phyloP scores from a whole-genome alignment of 1,140 invertebrate species.

The Lepidurus couesii region DNA sequence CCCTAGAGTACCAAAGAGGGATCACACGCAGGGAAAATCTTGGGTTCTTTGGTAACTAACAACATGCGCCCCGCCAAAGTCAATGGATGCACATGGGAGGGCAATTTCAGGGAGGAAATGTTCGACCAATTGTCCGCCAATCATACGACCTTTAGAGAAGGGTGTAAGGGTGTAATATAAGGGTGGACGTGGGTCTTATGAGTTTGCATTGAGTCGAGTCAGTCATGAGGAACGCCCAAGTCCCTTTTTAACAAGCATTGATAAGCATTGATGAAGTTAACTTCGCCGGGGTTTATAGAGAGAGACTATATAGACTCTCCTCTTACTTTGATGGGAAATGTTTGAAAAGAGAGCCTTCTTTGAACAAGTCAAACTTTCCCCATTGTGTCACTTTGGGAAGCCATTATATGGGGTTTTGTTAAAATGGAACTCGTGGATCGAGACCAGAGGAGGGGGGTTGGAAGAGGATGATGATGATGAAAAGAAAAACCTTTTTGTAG shows the following conservation, averaged over 20 bases:
- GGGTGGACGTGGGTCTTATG: neutral
- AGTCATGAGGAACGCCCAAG: slow-evolving; percentile 3
- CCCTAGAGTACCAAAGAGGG: neutral
- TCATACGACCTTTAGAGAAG: slow-evolving; percentile 18
- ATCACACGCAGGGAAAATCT: neutral
- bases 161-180: neutral
- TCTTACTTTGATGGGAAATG: neutral
- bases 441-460: neutral
- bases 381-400: neutral
- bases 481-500: neutral
- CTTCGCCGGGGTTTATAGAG: neutral
- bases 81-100: neutral
- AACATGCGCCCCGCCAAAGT: neutral
- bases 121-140: slow-evolving; percentile 18
- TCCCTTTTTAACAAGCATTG: neutral
- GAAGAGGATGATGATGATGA: neutral
- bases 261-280: slow-evolving; percentile 19
- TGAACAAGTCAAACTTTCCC: neutral
- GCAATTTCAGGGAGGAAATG: slow-evolving; percentile 5
- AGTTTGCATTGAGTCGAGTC: neutral
- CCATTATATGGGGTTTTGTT: neutral
- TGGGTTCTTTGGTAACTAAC: neutral
- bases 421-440: neutral
- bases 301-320: neutral
- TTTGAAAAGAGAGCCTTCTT: neutral